Conservation (phyloP, 2,888 invertebrate genomes). For the Melieria omissa region DNA sequence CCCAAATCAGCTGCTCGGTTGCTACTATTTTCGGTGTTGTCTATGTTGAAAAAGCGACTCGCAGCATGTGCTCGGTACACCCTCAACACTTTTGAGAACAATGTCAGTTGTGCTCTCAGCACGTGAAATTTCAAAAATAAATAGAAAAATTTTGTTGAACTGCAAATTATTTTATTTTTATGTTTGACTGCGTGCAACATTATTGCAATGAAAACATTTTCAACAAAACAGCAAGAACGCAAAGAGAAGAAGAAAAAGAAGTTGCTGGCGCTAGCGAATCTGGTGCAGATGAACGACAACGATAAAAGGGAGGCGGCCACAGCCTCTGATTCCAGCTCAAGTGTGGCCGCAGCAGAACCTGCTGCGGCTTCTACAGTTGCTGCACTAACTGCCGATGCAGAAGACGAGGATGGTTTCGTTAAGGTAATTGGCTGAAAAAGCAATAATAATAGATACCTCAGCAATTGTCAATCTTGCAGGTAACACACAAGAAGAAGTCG, state of each 20-base stretch:
- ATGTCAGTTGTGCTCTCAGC: slow-evolving; percentile 12
- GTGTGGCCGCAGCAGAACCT: not conserved
- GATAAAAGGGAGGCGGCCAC: slow-evolving; percentile 63
- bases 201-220: slow-evolving; percentile 55
- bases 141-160: slow-evolving; percentile 18
- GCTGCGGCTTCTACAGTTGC: not conserved
- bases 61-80: too few relatives aligned
- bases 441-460: not conserved
- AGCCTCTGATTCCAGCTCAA: too few relatives aligned
- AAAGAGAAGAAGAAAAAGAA: slow-evolving; percentile 74
- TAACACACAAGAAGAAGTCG: slow-evolving; percentile 52
- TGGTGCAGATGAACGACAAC: slow-evolving; percentile 72
- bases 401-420: slow-evolving; percentile 51
- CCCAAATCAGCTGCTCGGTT: too few relatives aligned
- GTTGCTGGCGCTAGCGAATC: slow-evolving; percentile 72
- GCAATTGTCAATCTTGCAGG: slow-evolving; percentile 32
- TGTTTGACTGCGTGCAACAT: too few relatives aligned
- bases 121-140: slow-evolving; percentile 32
- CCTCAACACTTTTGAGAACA: not conserved
- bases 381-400: slow-evolving; percentile 6
- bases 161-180: not conserved
- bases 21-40: too few relatives aligned
- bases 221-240: slow-evolving; percentile 69
- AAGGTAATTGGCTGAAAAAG: not conserved
- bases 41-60: too few relatives aligned